Evolutionary conservation across 2,888 invertebrate genomes (phyloP).

Genomic region (Apotomis betuletana): DNA sequence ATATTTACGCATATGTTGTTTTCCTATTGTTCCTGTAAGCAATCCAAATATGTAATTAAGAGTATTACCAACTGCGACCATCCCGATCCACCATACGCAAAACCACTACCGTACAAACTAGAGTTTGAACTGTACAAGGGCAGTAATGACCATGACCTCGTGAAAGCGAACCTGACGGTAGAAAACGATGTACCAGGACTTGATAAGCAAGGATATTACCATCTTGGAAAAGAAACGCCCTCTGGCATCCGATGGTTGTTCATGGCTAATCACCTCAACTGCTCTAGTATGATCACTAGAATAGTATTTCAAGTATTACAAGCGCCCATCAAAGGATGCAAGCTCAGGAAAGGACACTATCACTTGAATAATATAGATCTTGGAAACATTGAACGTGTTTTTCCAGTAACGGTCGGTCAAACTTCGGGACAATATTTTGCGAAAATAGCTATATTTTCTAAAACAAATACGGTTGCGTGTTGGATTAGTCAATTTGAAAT

Average conservation of each 20-base stretch:
- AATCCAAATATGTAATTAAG: neutral
- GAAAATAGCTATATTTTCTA: neutral
- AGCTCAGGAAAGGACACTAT: conserved; percentile 8
- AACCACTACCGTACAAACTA: conserved; percentile 1
- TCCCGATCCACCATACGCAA: neutral
- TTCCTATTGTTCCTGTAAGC: neutral
- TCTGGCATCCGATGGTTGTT: neutral
- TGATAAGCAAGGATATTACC: neutral
- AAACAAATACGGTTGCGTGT: neutral
- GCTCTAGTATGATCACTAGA: neutral
- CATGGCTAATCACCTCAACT: neutral
- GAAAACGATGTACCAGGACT: neutral
- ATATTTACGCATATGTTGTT: neutral
- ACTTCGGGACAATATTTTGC: neutral
- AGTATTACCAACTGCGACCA: neutral
- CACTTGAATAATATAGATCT: conserved; percentile 8
- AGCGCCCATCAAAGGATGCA: neutral
- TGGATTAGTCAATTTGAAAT: neutral
- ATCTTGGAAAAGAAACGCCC: neutral
- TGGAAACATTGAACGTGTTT: neutral
- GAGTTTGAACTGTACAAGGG: neutral
- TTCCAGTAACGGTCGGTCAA: neutral
- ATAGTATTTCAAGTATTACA: neutral
- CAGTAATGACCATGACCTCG: neutral
- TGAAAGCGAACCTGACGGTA: conserved; percentile 6